A percentile compares a stretch with the other conserved stretches of the same genome.
phyloP scores from a whole-genome alignment of 53 echinoderm and acorn worm species.

The Mesocentrotus franciscanus region DNA sequence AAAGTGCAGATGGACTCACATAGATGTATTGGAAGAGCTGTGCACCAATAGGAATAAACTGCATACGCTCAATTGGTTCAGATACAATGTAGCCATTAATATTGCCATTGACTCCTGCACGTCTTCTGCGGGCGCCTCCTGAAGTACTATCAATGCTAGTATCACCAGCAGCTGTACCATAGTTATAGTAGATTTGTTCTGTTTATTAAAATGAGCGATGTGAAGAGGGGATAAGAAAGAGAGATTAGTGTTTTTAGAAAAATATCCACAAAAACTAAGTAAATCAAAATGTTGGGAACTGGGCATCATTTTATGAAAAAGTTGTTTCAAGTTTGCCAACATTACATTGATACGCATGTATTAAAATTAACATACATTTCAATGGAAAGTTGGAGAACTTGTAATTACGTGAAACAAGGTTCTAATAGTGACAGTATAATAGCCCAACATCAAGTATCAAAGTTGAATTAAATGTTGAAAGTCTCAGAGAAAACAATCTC shows the following conservation, averaged over 20 bases:
- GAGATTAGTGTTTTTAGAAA: background rate
- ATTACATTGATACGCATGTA: too few species aligned
- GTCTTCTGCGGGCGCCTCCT: background rate
- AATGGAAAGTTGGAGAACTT: too few species aligned
- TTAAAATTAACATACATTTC: too few species aligned
- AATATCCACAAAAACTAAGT: background rate
- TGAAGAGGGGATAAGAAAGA: background rate
- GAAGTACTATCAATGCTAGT: background rate
- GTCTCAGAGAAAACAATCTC: too few species aligned
- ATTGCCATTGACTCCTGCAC: too few species aligned
- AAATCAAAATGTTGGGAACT: too few species aligned
- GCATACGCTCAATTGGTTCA: background rate
- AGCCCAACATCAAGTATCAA: too few species aligned
- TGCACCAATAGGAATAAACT: constrained; percentile 28
- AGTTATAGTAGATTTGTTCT: constrained; percentile 49
- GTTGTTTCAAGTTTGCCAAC: too few species aligned
- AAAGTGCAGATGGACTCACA: background rate
- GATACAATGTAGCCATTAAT: constrained; percentile 21
- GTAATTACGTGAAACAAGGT: too few species aligned
- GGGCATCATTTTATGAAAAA: too few species aligned
- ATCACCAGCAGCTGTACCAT: constrained; percentile 13
- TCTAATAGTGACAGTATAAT: too few species aligned
- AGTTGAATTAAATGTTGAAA: too few species aligned
- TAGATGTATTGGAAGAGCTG: constrained; percentile 46
- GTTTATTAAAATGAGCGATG: background rate